Evolutionary conservation across 2,888 invertebrate species (phyloP), one percentile per base, ranked within the genome.

Genomic region (Drosophila helvetica): DNA sequence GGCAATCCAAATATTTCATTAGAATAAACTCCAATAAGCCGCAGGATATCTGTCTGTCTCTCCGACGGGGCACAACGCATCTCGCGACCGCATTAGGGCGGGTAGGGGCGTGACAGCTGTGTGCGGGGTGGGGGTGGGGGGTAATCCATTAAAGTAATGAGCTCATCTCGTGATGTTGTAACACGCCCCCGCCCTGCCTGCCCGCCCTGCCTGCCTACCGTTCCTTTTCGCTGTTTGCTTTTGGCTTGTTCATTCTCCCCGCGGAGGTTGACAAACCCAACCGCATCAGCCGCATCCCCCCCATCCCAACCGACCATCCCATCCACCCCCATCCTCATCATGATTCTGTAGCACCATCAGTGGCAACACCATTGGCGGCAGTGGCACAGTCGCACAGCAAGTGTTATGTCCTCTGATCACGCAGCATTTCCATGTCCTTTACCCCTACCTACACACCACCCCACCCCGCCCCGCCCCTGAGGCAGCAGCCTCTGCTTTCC

Each of bases 71-170:
- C 46, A 15, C 46, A 15, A 45, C 47, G 55, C 55, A 66, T 55
- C 43, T 43, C 17, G 64, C 64, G 54, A 54, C 64, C 64, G 47
- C 64, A 64, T 38, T n/a, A 70, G 38, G 63, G 51, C 48, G 46
- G 27, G 18, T 38, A 30, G 17, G 42, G 46, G 12, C 56, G 22
- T 9, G 15, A 2, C 17, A 3, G 33, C 9, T 19, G 61, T 52
- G 51, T 5, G 22, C 0, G 22, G 22, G 22, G 5, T 22, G 22
- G 3, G 22, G 22, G 22, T 22, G 53, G 64, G 19, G 62, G 56
- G 73, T 60, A 71, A 79, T 51, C 87, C 86, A 87, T 86, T 85
- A 85, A 83, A 79, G 79, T 85, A 87, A 85, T 85, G 85, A 85
- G 83, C 87, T 87, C 85, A 85, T 87, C 82, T 72, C 79, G 63